Percentiles rank a stretch among this genome's conserved stretches.
phyloP scores from a whole-genome alignment of 2,888 invertebrate species.

The Teinopalpus imperialis region DNA sequence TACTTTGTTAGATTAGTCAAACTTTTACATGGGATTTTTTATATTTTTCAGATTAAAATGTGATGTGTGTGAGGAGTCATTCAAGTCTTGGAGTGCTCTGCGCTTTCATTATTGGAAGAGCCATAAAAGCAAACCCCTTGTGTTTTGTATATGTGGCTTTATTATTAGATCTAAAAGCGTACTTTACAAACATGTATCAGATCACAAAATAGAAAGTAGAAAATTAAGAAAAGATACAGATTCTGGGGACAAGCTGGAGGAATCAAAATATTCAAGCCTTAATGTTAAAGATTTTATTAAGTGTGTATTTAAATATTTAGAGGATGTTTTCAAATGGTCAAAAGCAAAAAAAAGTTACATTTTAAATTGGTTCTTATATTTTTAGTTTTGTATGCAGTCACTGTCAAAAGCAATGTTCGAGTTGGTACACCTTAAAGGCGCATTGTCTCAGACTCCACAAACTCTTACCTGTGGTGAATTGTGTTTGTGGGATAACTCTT shows the following conservation, averaged over 20 bases:
- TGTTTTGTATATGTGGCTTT: slow-evolving; percentile 64
- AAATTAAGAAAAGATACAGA: slow-evolving; percentile 46
- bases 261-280: slow-evolving; percentile 50
- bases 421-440: slow-evolving; percentile 71
- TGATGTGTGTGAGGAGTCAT: slow-evolving; percentile 51
- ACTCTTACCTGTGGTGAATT: slow-evolving; percentile 61
- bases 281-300: slow-evolving; percentile 67
- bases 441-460: slow-evolving; percentile 63
- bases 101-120: slow-evolving; percentile 50
- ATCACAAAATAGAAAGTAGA: slow-evolving; percentile 58
- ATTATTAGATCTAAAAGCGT: slow-evolving; percentile 63
- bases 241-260: slow-evolving; percentile 43
- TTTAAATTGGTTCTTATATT: slow-evolving; percentile 25
- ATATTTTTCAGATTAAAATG: slow-evolving; percentile 55
- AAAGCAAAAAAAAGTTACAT: neutral
- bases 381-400: slow-evolving; percentile 67
- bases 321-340: neutral
- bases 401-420: slow-evolving; percentile 63
- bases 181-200: slow-evolving; percentile 67
- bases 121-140: slow-evolving; percentile 58
- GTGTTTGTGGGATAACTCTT: slow-evolving; percentile 70
- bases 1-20: no score
- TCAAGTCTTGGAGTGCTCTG: slow-evolving; percentile 58
- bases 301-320: slow-evolving; percentile 43
- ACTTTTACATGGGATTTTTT: no score